Conservation (phyloP, 2,113 vertebrate genomes). For the Ictalurus punctatus region DNA sequence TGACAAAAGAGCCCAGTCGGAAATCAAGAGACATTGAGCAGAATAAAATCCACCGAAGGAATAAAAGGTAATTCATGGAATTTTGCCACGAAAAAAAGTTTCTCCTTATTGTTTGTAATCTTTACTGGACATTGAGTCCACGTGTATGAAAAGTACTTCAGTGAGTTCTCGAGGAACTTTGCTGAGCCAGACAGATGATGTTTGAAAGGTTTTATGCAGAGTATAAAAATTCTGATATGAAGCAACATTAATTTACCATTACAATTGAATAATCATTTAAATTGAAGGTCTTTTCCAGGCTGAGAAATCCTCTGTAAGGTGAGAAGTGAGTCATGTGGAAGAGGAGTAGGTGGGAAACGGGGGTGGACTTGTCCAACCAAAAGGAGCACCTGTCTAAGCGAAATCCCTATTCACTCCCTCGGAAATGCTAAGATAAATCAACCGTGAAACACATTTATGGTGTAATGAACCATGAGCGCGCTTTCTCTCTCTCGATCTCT, state of each 20-base stretch:
- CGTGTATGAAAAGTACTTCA: not conserved
- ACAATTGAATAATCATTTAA: not conserved
- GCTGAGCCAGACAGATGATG: not conserved
- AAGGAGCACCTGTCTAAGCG: slow-evolving; percentile 22
- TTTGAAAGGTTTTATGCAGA: not conserved
- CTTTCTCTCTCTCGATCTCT: not conserved
- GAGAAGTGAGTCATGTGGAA: slow-evolving; percentile 7
- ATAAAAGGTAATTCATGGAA: not conserved
- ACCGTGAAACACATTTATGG: not conserved
- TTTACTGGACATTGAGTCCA: not conserved
- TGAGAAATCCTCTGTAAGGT: not conserved
- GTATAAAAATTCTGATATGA: not conserved
- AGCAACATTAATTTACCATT: not conserved
- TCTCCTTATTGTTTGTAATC: not conserved
- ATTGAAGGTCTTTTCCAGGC: not conserved
- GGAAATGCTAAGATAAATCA: not conserved
- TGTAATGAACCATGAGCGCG: slow-evolving; percentile 4
- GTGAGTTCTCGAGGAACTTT: not conserved
- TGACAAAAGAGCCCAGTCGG: not conserved
- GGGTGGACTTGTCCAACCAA: not conserved
- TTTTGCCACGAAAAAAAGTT: not conserved
- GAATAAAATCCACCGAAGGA: not conserved
- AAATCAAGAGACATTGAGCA: not conserved
- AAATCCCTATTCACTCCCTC: slow-evolving; percentile 10
- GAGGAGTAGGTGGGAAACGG: not conserved